These are phyloP conservation scores for Plecotus auritus DNA, from an alignment of 2,113 vertebrate genomes.

Conservation along the genomic window DNA sequence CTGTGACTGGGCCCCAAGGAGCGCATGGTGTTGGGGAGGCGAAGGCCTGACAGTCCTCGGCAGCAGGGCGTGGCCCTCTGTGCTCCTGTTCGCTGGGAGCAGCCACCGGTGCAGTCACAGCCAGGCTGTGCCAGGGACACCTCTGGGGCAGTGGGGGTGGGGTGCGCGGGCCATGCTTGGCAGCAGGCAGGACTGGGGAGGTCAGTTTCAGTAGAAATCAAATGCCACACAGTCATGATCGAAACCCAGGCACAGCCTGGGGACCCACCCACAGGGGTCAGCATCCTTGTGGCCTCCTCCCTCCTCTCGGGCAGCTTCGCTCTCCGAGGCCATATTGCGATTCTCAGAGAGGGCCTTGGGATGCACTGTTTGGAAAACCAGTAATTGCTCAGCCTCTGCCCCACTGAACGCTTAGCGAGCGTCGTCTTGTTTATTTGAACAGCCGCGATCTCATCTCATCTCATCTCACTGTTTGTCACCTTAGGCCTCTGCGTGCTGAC, in stretches of 20 bases:
- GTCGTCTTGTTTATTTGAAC: slow-evolving; percentile 9
- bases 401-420: background rate
- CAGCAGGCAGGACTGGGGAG: too few species aligned
- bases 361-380: background rate
- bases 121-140: background rate
- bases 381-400: background rate
- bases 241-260: rapidly evolving
- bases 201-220: background rate
- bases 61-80: too few species aligned
- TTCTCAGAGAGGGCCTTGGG: background rate
- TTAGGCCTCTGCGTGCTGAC: background rate
- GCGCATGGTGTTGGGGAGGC: background rate
- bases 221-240: background rate
- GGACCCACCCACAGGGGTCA: background rate
- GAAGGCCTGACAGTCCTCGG: too few species aligned
- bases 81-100: background rate
- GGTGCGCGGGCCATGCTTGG: background rate
- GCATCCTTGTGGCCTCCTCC: background rate
- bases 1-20: background rate
- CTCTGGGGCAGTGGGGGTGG: background rate
- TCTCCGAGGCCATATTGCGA: background rate
- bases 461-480: background rate
- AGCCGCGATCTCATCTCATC: background rate
- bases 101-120: background rate
- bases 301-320: background rate